Conservation (phyloP, 2,888 invertebrate species). For the Silvanus unidentatus region DNA sequence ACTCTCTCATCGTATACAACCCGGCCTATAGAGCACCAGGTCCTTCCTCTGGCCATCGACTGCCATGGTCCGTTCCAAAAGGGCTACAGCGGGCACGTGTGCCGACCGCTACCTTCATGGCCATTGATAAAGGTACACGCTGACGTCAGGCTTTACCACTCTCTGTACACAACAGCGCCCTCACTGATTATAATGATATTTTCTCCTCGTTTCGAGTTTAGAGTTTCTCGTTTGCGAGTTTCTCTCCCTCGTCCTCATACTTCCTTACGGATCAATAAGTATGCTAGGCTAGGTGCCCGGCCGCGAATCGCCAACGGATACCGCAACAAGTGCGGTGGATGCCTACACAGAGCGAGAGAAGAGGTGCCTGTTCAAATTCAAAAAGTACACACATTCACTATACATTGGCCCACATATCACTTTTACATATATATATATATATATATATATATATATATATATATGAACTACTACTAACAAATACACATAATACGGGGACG, state of each 20-base stretch:
- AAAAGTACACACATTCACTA: too few relatives aligned
- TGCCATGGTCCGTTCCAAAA: constrained; percentile 26
- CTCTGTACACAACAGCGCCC: background rate
- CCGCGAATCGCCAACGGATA: constrained; percentile 14
- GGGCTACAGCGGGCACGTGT: constrained; percentile 43
- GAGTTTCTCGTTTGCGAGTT: too few relatives aligned
- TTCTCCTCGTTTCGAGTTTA: too few relatives aligned
- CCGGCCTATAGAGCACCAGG: constrained; percentile 10
- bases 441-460: too few relatives aligned
- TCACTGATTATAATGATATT: background rate
- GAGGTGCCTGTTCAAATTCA: too few relatives aligned
- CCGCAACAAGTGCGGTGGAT: constrained; percentile 16
- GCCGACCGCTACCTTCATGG: constrained; percentile 44
- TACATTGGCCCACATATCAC: too few relatives aligned
- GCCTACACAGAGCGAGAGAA: too few relatives aligned
- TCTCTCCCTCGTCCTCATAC: constrained; percentile 11
- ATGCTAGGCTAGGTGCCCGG: constrained; percentile 18
- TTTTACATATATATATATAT: too few relatives aligned
- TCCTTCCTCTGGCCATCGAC: constrained; percentile 15
- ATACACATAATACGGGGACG: too few relatives aligned
- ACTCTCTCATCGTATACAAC: constrained; percentile 4
- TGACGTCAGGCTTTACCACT: constrained; percentile 31
- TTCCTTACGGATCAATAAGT: constrained; percentile 19
- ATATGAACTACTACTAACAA: too few relatives aligned
- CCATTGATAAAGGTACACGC: constrained; percentile 45